Evolutionary conservation across 2,797 vertebrate genomes (phyloP).

Genomic region (Geotrypetes seraphini): DNA sequence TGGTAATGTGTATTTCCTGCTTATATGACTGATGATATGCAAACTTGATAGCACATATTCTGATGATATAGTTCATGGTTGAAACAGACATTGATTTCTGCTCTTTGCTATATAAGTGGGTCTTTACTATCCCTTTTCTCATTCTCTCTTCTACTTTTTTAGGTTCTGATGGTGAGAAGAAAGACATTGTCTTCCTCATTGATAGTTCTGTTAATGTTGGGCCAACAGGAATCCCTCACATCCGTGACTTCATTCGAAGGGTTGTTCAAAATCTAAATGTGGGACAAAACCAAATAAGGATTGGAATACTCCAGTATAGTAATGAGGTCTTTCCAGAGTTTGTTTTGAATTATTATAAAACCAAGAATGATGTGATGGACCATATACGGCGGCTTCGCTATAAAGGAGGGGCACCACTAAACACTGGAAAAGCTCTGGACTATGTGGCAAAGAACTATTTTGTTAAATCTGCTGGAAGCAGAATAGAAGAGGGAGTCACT

Average conservation of each 20-base stretch:
- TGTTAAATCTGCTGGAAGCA: conserved; percentile 66
- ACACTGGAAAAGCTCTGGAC: conserved; percentile 73
- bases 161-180: conserved; percentile 48
- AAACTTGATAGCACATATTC: too few relatives aligned
- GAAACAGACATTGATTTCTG: too few relatives aligned
- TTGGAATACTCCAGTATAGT: conserved; percentile 80
- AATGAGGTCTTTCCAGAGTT: conserved; percentile 68
- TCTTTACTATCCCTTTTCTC: conserved; percentile 1
- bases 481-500: conserved; percentile 67
- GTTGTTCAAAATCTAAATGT: conserved; percentile 73
- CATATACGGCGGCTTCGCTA: conserved; percentile 70
- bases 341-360: conserved; percentile 64
- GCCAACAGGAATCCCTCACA: conserved; percentile 57
- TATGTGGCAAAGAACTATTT: conserved; percentile 70
- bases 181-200: conserved; percentile 84
- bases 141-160: not conserved
- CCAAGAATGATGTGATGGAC: conserved; percentile 57
- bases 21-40: too few relatives aligned
- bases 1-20: too few relatives aligned
- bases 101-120: too few relatives aligned
- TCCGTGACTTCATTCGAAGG: conserved; percentile 77
- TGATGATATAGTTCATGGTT: too few relatives aligned
- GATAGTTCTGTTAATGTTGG: conserved; percentile 74
- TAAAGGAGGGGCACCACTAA: conserved; percentile 66
- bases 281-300: conserved; percentile 67